phyloP scores from a whole-genome alignment of 2,113 vertebrate species.

The Ictalurus furcatus region DNA sequence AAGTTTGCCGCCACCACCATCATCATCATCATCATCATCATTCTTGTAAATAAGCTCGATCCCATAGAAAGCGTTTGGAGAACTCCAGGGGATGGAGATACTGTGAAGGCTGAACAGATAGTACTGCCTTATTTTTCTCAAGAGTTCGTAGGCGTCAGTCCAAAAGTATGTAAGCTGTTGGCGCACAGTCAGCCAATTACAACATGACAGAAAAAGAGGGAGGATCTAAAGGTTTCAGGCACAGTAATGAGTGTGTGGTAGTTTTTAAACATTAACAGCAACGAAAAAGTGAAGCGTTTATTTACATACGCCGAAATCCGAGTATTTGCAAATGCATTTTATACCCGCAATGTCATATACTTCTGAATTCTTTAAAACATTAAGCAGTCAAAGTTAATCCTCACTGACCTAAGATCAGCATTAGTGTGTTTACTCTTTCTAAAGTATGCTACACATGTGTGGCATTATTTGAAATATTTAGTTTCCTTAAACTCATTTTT shows the following conservation, averaged over 20 bases:
- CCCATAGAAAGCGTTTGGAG: background rate
- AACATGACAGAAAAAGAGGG: conserved; percentile 66
- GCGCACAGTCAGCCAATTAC: conserved; percentile 64
- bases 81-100: background rate
- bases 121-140: conserved; percentile 16
- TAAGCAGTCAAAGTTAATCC: background rate
- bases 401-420: background rate
- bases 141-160: conserved; percentile 33
- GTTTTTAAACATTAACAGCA: background rate
- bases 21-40: background rate
- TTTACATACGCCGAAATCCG: background rate
- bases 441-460: background rate
- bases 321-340: background rate
- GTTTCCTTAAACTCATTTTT: background rate
- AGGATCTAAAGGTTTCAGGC: conserved; percentile 57
- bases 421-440: background rate
- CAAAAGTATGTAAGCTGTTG: conserved; percentile 51
- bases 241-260: background rate
- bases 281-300: background rate
- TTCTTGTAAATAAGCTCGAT: background rate
- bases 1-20: too few species aligned
- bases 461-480: background rate
- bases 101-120: background rate
- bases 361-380: background rate
- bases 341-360: background rate